Base-by-base conservation (phyloP, 2,797 vertebrate genomes). In the Gymnocypris eckloni region DNA sequence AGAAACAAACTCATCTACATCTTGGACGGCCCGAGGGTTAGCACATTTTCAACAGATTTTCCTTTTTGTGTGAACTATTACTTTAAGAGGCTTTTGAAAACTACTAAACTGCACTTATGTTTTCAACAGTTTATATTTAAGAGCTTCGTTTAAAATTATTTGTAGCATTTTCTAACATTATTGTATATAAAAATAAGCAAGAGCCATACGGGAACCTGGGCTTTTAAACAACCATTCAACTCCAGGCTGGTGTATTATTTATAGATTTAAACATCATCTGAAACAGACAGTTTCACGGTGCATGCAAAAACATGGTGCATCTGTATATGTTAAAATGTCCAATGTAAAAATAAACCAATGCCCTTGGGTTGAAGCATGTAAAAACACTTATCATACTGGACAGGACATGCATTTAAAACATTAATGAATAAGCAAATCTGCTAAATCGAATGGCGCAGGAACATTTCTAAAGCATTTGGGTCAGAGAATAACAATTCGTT, bases 401-500 rank as follows among this genome's bases (percentile, higher is more conserved):
- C 75, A 87, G 67, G 33, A 64, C 87, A 43, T 54, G 73, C 45
- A 83, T 54, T 66, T 79, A 78, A 82, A 86, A 81, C 56, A 66
- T 83, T 90, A 88, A 90, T 92, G 88, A 93, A 94, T 94, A 90
- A 92, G 89, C 89, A 93, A 88, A 72, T 6, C 13, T 84, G 90
- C 79, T 91, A 83, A 91, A 92, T 87, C 89, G 88, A 92, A 91
- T 92, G 89, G 88, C 84, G 86, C 64, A 82, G 48, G 16, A 87
- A 85, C 87, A 88, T 89, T 89, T 90, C 87, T 90, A 86, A 92
- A 86, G 89, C 82, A 88, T 86, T 83, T 61, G 81, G 81, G 22
- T 87, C 25, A 89, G 50, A 79, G 83, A 86, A 87, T 83, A 84
- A 71, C 88, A 87, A 79, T 84, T 82, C 56, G 54, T 41, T 84